Evolutionary conservation across 2,888 invertebrate genomes (phyloP), one percentile per base, ranked within the genome.

Genomic region (Steinernema scapterisci): DNA sequence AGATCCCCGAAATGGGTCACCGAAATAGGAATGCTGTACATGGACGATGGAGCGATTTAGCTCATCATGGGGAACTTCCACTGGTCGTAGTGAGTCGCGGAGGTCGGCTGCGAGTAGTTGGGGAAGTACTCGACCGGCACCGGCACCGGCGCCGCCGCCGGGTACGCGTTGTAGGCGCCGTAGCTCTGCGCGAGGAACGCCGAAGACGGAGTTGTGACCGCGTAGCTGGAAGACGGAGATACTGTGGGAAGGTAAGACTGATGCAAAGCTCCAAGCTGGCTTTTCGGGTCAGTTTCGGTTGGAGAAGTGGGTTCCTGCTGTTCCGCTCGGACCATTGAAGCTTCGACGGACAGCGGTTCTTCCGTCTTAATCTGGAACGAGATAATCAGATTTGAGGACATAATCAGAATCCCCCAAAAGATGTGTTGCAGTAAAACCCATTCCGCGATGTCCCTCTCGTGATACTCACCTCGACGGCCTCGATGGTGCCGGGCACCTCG

Each of bases 61-160:
- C 63, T 63, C 63, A 63, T 63, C 63, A 63, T 63, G 63, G 63
- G 63, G 31, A 63, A 63, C 63, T 63, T 63, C 63, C 63, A 63
- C 63, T 63, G 63, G 63, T 63, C 63, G 63, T 63, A 63, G 44
- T 72, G 73, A 27, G 73, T 38, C 19, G 54, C 48, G 13, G 73
- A 21, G 9, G 56, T 27, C 52, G 27, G 73, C 31, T 38, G 73
- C 63, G 73, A 73, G 48, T 38, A 44, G 54, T 73, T 46, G 13
- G 51, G 21, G n/a, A 72, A 43, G 45, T 63, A 63, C 27, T 63
- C 63, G 31, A 63, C 63, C 25, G 63, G 63, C 2, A 54, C 25
- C n/a, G n/a, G n/a, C n/a, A 38, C 38, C 3, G 63, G 63, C n/a
- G 63, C 63, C 31, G 63, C 63, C 63, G 63, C 27, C 38, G 23